phyloP scores from a whole-genome alignment of 2,888 invertebrate species.

The Halictus ligatus region DNA sequence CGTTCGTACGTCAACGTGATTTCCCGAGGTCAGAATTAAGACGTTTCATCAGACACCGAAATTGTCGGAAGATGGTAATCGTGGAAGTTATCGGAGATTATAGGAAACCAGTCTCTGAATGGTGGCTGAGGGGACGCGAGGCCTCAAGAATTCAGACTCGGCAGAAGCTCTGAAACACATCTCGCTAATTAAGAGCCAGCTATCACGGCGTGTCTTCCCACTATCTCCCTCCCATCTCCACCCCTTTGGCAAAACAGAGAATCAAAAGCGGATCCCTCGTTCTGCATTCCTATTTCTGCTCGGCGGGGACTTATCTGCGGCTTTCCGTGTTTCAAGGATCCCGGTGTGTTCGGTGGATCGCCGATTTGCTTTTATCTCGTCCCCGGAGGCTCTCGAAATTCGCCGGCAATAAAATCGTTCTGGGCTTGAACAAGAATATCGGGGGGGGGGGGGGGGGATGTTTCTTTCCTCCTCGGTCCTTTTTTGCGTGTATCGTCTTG shows the following conservation, averaged over 20 bases:
- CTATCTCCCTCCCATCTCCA: too few species aligned
- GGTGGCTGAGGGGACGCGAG: neutral
- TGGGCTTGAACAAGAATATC: slow-evolving; percentile 17
- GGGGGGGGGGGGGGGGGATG: too few species aligned
- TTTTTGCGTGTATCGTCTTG: neutral
- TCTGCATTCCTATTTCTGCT: slow-evolving; percentile 24
- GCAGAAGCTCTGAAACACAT: slow-evolving; percentile 32
- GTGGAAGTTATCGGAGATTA: slow-evolving; percentile 16
- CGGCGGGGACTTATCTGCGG: slow-evolving; percentile 17
- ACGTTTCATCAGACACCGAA: slow-evolving; percentile 15
- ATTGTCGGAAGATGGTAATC: slow-evolving; percentile 12
- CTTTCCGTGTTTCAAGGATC: neutral
- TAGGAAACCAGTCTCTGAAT: slow-evolving; percentile 14
- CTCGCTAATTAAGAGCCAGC: slow-evolving; percentile 51
- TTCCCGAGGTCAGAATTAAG: slow-evolving; percentile 12
- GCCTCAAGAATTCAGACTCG: slow-evolving; percentile 7
- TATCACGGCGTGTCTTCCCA: slow-evolving; percentile 14
- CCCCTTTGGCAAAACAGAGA: slow-evolving; percentile 10
- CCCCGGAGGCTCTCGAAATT: neutral
- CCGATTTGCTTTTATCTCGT: slow-evolving; percentile 25
- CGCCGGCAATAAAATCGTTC: slow-evolving; percentile 17
- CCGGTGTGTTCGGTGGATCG: neutral
- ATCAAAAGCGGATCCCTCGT: slow-evolving; percentile 25
- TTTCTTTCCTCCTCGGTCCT: slow-evolving; percentile 56
- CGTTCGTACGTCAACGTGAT: neutral